Evolutionary conservation across 2,797 vertebrate genomes (phyloP).

Genomic region (Sandelia bainsii): DNA sequence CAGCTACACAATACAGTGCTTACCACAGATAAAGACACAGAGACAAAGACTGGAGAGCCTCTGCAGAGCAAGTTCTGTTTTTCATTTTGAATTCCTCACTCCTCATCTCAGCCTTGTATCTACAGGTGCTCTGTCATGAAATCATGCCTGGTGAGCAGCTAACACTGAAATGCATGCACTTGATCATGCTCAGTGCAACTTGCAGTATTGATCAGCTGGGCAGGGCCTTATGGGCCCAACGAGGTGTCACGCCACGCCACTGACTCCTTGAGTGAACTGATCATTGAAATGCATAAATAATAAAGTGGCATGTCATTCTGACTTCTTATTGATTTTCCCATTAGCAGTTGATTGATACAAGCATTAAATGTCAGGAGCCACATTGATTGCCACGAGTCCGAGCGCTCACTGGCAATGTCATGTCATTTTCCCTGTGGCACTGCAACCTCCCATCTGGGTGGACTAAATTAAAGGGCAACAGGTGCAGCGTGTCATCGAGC

Average conservation of each 20-base stretch:
- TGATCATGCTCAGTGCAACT: conserved; percentile 36
- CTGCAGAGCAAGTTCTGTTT: conserved; percentile 1
- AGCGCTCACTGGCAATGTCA: conserved; percentile 37
- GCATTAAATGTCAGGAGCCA: conserved; percentile 80
- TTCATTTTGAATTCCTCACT: conserved; percentile 1
- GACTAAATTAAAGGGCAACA: conserved; percentile 68
- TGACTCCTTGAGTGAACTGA: conserved; percentile 67
- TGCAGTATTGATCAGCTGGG: conserved; percentile 45
- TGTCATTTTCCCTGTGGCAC: conserved; percentile 55
- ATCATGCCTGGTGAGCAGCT: conserved; percentile 12
- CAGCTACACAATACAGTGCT: neutral
- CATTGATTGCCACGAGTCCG: conserved; percentile 72
- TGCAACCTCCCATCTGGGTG: conserved; percentile 60
- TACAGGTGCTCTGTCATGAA: conserved; percentile 7
- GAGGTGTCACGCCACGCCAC: conserved; percentile 30
- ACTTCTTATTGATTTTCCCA: conserved; percentile 81
- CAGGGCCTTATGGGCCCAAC: conserved; percentile 18
- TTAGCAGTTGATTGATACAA: conserved; percentile 85
- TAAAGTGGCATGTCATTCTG: conserved; percentile 77
- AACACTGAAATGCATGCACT: conserved; percentile 27
- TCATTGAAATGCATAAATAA: conserved; percentile 84
- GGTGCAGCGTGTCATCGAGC: conserved; percentile 26
- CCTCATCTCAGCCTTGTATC: neutral
- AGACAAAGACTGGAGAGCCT: conserved; percentile 1
- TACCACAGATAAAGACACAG: neutral